A percentile compares a stretch with the other conserved stretches of the same genome.
phyloP scores from a whole-genome alignment of 2,888 invertebrate species.

The Rotaria magnacalcarata region DNA sequence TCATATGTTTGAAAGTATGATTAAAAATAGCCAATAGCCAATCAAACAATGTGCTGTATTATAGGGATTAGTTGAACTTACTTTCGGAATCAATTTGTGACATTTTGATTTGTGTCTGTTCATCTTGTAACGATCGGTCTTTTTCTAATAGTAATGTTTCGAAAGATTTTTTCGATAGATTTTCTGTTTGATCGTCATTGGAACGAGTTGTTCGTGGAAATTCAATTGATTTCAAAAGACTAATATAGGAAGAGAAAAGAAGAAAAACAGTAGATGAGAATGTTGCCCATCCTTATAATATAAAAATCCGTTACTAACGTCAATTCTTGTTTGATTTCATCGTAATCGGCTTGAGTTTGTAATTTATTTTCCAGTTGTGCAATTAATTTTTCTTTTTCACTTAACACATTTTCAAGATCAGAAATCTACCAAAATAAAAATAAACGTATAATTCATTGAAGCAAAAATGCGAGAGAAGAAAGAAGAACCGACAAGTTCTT shows the following conservation, averaged over 20 bases:
- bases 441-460: no score
- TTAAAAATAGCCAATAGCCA: no score
- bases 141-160: conserved; percentile 58
- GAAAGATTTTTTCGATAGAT: conserved; percentile 63
- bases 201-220: conserved; percentile 65
- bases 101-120: conserved; percentile 63
- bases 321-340: conserved; percentile 83
- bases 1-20: no score
- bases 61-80: not conserved
- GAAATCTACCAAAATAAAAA: not conserved
- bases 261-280: not conserved
- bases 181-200: conserved; percentile 53
- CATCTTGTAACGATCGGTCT: conserved; percentile 62
- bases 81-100: conserved; percentile 57
- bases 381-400: conserved; percentile 52
- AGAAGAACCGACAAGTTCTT: no score
- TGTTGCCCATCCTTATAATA: no score
- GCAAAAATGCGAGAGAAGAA: no score
- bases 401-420: conserved; percentile 71
- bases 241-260: conserved; percentile 58
- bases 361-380: conserved; percentile 68
- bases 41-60: no score
- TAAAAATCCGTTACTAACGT: conserved; percentile 51
- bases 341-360: conserved; percentile 82
- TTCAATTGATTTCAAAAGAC: conserved; percentile 75